A percentile compares a stretch with the other conserved stretches of the same genome.
These are phyloP conservation scores for Andrena camellia DNA, from an alignment of 2,888 invertebrate genomes.

Conservation along the genomic window DNA sequence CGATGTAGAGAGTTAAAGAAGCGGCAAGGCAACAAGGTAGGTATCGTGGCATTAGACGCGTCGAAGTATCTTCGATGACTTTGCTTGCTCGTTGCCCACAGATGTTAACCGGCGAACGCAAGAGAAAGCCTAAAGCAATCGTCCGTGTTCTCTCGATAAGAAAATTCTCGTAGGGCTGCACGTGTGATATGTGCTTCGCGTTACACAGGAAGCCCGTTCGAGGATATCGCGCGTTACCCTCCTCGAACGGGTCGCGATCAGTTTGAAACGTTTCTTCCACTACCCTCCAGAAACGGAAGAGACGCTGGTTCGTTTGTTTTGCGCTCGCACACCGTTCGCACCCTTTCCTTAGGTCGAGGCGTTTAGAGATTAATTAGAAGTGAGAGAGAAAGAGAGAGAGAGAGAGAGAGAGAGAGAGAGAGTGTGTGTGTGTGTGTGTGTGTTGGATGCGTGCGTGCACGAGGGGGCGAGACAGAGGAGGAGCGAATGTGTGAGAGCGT, in stretches of 20 bases:
- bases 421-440: too few species aligned
- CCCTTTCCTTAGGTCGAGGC: slow-evolving; percentile 60
- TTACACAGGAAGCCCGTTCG: slow-evolving; percentile 34
- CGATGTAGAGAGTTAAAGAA: slow-evolving; percentile 13
- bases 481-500: slow-evolving; percentile 37
- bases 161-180: slow-evolving; percentile 61
- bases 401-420: slow-evolving; percentile 29
- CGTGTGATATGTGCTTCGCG: slow-evolving; percentile 64
- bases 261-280: slow-evolving; percentile 18
- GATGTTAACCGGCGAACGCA: slow-evolving; percentile 34
- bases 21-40: slow-evolving; percentile 43
- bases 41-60: slow-evolving; percentile 37
- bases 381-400: slow-evolving; percentile 24
- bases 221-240: slow-evolving; percentile 51
- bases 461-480: slow-evolving; percentile 26
- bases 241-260: slow-evolving; percentile 21
- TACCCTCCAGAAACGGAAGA: background rate
- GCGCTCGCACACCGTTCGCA: slow-evolving; percentile 63
- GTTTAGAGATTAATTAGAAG: slow-evolving; percentile 48
- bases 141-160: slow-evolving; percentile 55
- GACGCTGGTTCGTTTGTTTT: slow-evolving; percentile 50
- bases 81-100: slow-evolving; percentile 45
- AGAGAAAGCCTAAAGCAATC: slow-evolving; percentile 39
- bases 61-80: slow-evolving; percentile 27
- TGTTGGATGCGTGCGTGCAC: slow-evolving; percentile 27